Conservation (phyloP, 2,888 invertebrate genomes). For the Clistopyga incitator region DNA sequence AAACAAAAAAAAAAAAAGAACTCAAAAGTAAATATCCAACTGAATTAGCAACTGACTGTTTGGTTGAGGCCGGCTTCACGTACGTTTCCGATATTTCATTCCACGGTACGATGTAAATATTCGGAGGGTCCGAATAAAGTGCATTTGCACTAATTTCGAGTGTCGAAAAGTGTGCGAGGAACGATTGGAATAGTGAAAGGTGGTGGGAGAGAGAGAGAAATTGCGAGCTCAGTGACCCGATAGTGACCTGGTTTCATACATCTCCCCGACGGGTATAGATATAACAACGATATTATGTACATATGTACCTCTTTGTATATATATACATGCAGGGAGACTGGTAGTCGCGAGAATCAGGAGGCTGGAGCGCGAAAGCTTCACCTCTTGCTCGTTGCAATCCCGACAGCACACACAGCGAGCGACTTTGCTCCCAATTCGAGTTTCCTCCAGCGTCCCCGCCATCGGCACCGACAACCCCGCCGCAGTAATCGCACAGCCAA, state of each 20-base stretch:
- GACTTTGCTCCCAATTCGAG: conserved; percentile 74
- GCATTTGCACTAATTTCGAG: background rate
- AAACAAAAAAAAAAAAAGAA: too few relatives aligned
- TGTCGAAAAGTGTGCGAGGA: background rate
- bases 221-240: conserved; percentile 78
- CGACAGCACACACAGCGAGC: conserved; percentile 44
- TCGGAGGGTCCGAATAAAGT: background rate
- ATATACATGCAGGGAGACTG: background rate
- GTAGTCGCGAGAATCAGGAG: conserved; percentile 30
- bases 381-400: conserved; percentile 49
- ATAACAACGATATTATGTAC: conserved; percentile 28
- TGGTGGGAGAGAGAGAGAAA: conserved; percentile 44
- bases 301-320: conserved; percentile 5
- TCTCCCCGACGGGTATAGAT: conserved; percentile 61
- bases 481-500: conserved; percentile 48
- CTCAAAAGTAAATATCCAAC: too few relatives aligned
- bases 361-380: conserved; percentile 41
- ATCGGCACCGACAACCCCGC: conserved; percentile 59
- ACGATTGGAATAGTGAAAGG: conserved; percentile 13
- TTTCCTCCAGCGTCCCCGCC: conserved; percentile 67
- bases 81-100: background rate
- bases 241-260: conserved; percentile 77
- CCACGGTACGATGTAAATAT: background rate
- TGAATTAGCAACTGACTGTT: too few relatives aligned
- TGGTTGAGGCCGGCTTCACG: too few relatives aligned